These are phyloP conservation scores for Xanthorhoe designata DNA, from an alignment of 2,888 invertebrate species.

Conservation along the genomic window DNA sequence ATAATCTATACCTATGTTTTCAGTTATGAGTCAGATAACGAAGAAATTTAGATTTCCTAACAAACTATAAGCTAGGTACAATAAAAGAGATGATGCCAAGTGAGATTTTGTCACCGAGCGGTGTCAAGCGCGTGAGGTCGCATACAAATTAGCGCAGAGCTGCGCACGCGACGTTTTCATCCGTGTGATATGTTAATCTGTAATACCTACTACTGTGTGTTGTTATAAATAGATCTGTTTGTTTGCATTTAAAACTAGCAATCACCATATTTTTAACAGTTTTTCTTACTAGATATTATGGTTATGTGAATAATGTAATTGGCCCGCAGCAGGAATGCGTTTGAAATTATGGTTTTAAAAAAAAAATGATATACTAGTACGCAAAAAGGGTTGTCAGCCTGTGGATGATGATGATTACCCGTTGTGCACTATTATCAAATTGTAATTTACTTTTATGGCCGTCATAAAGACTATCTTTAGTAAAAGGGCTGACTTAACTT, in stretches of 20 bases:
- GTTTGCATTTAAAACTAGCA: not conserved
- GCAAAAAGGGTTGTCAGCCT: too few species aligned
- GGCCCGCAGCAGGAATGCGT: too few species aligned
- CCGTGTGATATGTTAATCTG: conserved; percentile 25
- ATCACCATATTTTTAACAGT: not conserved
- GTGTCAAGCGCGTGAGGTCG: conserved; percentile 61
- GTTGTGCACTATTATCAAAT: not conserved
- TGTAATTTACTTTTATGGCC: conserved; percentile 1
- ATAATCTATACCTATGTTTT: not conserved
- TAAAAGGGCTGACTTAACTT: conserved; percentile 22
- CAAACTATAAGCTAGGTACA: conserved; percentile 2
- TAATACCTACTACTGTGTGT: conserved; percentile 3
- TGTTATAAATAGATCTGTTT: not conserved
- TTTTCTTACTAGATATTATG: too few species aligned
- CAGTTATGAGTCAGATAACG: conserved; percentile 1
- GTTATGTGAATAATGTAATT: too few species aligned
- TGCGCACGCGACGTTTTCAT: conserved; percentile 47
- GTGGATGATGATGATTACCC: not conserved
- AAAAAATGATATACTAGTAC: too few species aligned
- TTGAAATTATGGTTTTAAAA: too few species aligned
- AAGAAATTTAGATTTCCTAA: conserved; percentile 4
- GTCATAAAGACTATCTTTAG: conserved; percentile 17
- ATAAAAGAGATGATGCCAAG: conserved; percentile 36
- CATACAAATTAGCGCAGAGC: conserved; percentile 64
- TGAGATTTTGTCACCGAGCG: conserved; percentile 49